A percentile compares a stretch with the other conserved stretches of the same genome.
Conservation (phyloP, 2,888 invertebrate species). For the Cremastinae sp. region DNA sequence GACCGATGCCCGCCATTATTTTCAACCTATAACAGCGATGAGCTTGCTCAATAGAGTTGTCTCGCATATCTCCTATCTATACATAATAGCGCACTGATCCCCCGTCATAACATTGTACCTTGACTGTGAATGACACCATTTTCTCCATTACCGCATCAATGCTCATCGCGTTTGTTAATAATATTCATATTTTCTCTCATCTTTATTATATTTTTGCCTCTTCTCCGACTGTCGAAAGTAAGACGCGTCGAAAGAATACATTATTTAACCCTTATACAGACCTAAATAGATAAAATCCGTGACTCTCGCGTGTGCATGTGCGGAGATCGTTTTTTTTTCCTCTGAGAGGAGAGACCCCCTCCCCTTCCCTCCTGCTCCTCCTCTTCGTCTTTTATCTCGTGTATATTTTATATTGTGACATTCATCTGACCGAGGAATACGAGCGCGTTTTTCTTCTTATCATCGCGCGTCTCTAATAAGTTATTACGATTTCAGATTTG, state of each 20-base stretch:
- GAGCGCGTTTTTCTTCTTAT: constrained; percentile 36
- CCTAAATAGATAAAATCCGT: constrained; percentile 70
- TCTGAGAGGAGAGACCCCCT: background rate
- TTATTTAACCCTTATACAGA: constrained; percentile 62
- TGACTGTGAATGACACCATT: constrained; percentile 38
- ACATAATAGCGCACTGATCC: background rate
- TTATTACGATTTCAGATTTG: constrained; percentile 1
- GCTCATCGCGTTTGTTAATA: background rate
- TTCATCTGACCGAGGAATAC: constrained; percentile 8
- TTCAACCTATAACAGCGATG: too few species aligned
- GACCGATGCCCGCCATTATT: too few species aligned
- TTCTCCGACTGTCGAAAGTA: background rate
- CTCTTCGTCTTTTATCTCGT: constrained; percentile 23
- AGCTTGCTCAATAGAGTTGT: too few species aligned
- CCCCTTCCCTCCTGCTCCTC: background rate
- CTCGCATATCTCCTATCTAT: too few species aligned
- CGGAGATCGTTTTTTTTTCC: background rate
- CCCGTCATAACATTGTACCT: constrained; percentile 48
- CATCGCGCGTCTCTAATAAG: background rate
- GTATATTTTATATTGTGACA: background rate
- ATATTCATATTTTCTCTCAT: background rate
- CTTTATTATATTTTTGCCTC: background rate
- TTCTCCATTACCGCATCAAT: constrained; percentile 11
- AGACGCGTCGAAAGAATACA: constrained; percentile 1
- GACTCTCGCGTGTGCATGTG: constrained; percentile 47